Evolutionary conservation across 2,888 invertebrate genomes (phyloP), one percentile per base, ranked within the genome.

Genomic region (Lysandra coridon): DNA sequence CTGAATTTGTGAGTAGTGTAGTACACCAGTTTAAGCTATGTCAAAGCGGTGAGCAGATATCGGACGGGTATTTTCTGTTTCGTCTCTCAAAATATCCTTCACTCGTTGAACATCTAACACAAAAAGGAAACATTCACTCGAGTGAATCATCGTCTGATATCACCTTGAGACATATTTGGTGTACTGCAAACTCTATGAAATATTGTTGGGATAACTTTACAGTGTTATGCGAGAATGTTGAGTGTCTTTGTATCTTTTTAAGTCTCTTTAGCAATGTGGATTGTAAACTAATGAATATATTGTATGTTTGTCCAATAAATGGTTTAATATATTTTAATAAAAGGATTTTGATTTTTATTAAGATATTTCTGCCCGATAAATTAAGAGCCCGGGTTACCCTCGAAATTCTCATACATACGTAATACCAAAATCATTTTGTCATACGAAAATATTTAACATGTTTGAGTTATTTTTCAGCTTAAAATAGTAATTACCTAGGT

Each of bases 291-390:
- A 93, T 93, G 91, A 91, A 92, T 91, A 92, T 92, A 94, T 92
- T 93, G 93, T 93, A 94, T 91, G 94, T 94, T 94, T 94, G 94
- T 92, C 93, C 91, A 92, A 93, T 92, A 91, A 94, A 94, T 94
- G 94, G 92, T 94, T 94, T 94, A 94, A 94, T 94, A 94, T 94
- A 94, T 94, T 94, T 93, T 93, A 94, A 94, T 94, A 92, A 92
- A 92, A 92, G 88, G 83, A 90, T 78, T 80, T 37, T 82, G 79
- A 82, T 89, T 88, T 91, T 80, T 84, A 87, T 90, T 78, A n/a
- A 79, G 40, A 37, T 37, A 37, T 37, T 40, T 40, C 40, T 6
- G 40, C 7, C 40, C 40, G 6, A 40, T 40, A 40, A 40, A 40
- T 6, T 40, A 7, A 23, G 23, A 23, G 23, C 23, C 23, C 23